phyloP scores from a whole-genome alignment of 1,140 invertebrate species.

The Trichomalopsis sarcophagae region DNA sequence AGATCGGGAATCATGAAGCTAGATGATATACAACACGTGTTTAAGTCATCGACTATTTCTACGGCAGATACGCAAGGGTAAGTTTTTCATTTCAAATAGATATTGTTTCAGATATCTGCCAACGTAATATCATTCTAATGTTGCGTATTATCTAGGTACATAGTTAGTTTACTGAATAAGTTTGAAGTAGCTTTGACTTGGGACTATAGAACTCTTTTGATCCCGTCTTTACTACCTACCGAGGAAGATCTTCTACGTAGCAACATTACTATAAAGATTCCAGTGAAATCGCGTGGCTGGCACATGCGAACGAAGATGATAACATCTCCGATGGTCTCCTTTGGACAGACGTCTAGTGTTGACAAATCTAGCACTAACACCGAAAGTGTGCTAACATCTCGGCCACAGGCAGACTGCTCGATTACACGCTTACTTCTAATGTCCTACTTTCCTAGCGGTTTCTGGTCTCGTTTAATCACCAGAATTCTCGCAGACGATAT shows the following conservation, averaged over 20 bases:
- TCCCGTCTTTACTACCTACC: slow-evolving; percentile 93
- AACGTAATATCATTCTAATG: neutral
- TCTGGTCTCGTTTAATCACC: slow-evolving; percentile 96
- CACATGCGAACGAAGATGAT: slow-evolving; percentile 78
- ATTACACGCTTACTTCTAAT: slow-evolving; percentile 87
- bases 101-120: neutral
- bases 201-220: slow-evolving; percentile 92
- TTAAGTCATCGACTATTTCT: slow-evolving; percentile 82
- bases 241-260: slow-evolving; percentile 81
- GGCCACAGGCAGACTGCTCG: slow-evolving; percentile 76
- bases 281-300: slow-evolving; percentile 84
- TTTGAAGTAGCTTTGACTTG: slow-evolving; percentile 99
- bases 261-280: slow-evolving; percentile 77
- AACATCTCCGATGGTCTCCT: slow-evolving; percentile 74
- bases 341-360: slow-evolving; percentile 34
- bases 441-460: slow-evolving; percentile 97
- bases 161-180: slow-evolving; percentile 93
- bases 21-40: slow-evolving; percentile 94
- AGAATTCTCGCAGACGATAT: slow-evolving; percentile 93
- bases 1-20: slow-evolving; percentile 94
- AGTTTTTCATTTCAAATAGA: neutral
- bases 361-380: slow-evolving; percentile 56
- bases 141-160: slow-evolving; percentile 75
- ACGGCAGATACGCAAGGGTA: slow-evolving; percentile 80
- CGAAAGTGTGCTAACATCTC: slow-evolving; percentile 68